Base-by-base conservation (phyloP, 2,888 invertebrate genomes). In the Synergus itoensis region DNA sequence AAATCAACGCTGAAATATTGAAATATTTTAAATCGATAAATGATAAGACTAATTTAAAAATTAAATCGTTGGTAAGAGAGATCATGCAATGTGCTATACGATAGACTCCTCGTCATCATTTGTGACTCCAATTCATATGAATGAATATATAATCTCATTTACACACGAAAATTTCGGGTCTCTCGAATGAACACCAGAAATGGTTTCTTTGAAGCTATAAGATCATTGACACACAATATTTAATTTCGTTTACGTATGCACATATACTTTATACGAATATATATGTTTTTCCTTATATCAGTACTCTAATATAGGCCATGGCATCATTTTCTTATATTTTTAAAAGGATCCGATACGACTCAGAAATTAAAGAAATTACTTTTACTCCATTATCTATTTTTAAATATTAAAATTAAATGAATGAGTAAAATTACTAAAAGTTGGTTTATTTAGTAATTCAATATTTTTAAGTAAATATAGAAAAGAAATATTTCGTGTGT, bases 241-340 rank as follows among this genome's bases (percentile, higher is more conserved):
- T 62, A 62, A 76, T 43, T 63, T 76, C 76, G n/a, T 69, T 69
- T 36, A 48, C 21, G 73, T 73, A 48, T 73, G 53, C 73, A 73
- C 73, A 63, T 76, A 63, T 45, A 76, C 57, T 76, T 76, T 63
- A 40, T 76, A 76, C 60, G 63, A 76, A 76, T 78, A 77, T 73
- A 75, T 73, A 73, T 73, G 28, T 73, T 73, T 69, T 73, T 77
- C 69, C 60, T 79, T 79, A 16, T 76, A 16, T 76, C 48, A 62
- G 41, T 41, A 43, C 21, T 57, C 87, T 90, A 89, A 86, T 87
- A 80, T 90, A 91, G 91, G 91, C 90, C 90, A 90, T 89, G 87
- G 86, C 85, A 84, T 89, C 87, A 84, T 88, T 85, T 77, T 84
- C 83, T 85, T 84, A 86, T 81, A 84, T 85, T 53, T 53, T 86